Conservation (phyloP, 2,888 invertebrate species). For the Synergus gifuensis region DNA sequence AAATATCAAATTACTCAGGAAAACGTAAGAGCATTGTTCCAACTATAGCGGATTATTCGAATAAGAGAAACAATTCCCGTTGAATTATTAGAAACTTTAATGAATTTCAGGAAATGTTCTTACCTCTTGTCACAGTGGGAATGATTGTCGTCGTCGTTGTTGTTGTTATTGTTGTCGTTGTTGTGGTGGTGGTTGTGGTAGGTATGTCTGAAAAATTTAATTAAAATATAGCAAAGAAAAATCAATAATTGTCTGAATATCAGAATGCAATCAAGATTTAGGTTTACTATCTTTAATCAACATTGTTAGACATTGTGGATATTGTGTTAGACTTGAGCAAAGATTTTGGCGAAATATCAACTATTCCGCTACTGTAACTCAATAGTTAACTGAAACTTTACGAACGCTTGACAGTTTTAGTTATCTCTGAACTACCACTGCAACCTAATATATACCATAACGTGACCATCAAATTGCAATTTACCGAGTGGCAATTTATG, state of each 20-base stretch:
- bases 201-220: background rate
- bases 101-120: background rate
- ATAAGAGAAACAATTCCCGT: background rate
- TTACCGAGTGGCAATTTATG: conserved; percentile 27
- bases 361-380: background rate
- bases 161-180: background rate
- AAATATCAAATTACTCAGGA: background rate
- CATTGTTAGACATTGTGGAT: background rate
- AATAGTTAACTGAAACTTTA: background rate
- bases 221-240: background rate
- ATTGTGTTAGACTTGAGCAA: background rate
- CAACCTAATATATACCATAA: conserved; percentile 5
- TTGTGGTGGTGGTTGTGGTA: background rate
- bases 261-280: background rate
- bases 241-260: background rate
- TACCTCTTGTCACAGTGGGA: background rate
- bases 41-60: background rate
- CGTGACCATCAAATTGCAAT: conserved; percentile 15
- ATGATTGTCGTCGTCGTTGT: background rate
- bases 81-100: background rate
- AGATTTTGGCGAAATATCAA: background rate
- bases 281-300: background rate
- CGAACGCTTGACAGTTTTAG: background rate
- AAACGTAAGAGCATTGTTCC: background rate
- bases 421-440: conserved; percentile 3